Conservation (phyloP, 2,888 invertebrate species). For the Scotopteryx bipunctaria region DNA sequence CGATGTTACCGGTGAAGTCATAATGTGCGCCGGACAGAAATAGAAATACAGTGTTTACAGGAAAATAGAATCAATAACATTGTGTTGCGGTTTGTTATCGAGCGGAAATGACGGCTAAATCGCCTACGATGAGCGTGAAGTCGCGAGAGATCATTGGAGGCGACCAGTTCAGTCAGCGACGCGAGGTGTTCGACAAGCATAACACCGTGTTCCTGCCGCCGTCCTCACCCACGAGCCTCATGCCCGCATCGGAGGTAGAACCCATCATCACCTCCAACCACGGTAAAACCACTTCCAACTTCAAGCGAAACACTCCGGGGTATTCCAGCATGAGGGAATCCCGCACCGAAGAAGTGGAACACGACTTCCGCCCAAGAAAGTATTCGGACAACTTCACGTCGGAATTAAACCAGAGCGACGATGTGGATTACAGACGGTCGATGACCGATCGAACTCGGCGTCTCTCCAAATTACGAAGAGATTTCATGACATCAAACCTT, state of each 20-base stretch:
- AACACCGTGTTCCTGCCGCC: constrained; percentile 77
- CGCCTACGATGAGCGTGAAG: constrained; percentile 77
- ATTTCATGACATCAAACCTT: constrained; percentile 73
- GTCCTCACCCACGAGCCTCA: constrained; percentile 58
- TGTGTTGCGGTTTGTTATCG: constrained; percentile 81
- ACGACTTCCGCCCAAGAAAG: constrained; percentile 72
- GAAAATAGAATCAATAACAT: constrained; percentile 80
- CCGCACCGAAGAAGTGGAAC: constrained; percentile 63
- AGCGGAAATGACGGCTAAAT: constrained; percentile 79
- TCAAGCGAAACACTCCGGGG: constrained; percentile 71
- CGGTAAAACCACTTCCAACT: constrained; percentile 74
- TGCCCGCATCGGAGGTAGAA: constrained; percentile 61
- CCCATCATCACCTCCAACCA: constrained; percentile 74
- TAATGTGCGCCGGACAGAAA: constrained; percentile 78
- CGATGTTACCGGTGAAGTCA: constrained; percentile 81
- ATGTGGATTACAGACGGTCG: constrained; percentile 72
- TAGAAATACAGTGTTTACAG: constrained; percentile 78
- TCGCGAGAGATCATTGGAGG: constrained; percentile 78
- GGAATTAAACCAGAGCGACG: constrained; percentile 72
- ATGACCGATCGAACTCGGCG: constrained; percentile 74
- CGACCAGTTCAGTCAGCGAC: constrained; percentile 79
- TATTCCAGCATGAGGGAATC: constrained; percentile 78
- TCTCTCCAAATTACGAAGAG: constrained; percentile 70
- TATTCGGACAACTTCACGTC: constrained; percentile 78
- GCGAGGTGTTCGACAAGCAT: constrained; percentile 79